Percentiles rank a stretch among this genome's conserved stretches.
Evolutionary conservation across 2,797 vertebrate genomes (phyloP).

Genomic region (Knipowitschia caucasica): DNA sequence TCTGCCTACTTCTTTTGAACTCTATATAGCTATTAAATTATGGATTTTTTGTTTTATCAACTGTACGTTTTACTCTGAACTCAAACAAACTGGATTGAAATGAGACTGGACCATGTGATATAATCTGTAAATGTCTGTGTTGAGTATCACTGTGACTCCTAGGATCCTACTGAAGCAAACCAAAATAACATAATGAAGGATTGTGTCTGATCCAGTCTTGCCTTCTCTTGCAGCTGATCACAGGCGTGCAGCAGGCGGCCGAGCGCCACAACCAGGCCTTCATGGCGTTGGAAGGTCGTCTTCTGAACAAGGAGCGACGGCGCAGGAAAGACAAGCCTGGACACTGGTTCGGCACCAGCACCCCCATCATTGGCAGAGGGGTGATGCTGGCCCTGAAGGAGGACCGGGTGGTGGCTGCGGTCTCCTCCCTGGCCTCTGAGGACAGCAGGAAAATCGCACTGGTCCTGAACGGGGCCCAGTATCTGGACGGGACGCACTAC

Average conservation of each 20-base stretch:
- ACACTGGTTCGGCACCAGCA: constrained; percentile 96
- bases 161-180: too few relatives aligned
- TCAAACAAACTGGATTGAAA: too few relatives aligned
- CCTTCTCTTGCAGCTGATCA: constrained; percentile 82
- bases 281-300: constrained; percentile 94
- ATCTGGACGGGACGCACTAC: constrained; percentile 95
- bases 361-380: constrained; percentile 91
- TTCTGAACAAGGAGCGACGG: constrained; percentile 88
- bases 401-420: constrained; percentile 85
- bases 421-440: constrained; percentile 88
- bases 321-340: constrained; percentile 87
- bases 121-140: too few relatives aligned
- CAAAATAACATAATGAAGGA: background rate
- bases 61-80: too few relatives aligned
- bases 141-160: too few relatives aligned
- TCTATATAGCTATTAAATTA: too few relatives aligned
- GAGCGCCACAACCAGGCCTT: constrained; percentile 97
- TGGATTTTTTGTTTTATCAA: too few relatives aligned
- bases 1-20: too few relatives aligned
- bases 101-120: too few relatives aligned
- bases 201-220: background rate
- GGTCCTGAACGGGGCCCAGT: constrained; percentile 91
- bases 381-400: constrained; percentile 96
- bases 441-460: constrained; percentile 93
- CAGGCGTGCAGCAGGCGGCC: constrained; percentile 93